phyloP scores from a whole-genome alignment of 2,797 vertebrate genomes.

The Gymnothorax javanicus region DNA sequence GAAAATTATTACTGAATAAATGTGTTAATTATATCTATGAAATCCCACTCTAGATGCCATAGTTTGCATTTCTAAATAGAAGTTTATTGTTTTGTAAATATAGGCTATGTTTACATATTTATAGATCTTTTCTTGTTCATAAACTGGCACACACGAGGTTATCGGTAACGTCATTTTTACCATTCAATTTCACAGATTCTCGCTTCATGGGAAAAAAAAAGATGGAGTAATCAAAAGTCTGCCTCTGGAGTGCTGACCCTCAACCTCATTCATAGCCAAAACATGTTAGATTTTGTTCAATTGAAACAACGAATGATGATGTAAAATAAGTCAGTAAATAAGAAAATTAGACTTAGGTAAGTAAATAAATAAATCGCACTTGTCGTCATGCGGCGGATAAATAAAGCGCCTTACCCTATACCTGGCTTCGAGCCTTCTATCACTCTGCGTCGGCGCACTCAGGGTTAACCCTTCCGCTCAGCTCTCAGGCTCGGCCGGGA shows the following conservation, averaged over 20 bases:
- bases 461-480: background rate
- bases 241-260: background rate
- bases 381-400: background rate
- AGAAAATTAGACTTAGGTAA: background rate
- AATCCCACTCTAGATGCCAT: background rate
- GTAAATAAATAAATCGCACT: background rate
- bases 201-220: background rate
- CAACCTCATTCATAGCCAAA: background rate
- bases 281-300: background rate
- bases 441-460: background rate
- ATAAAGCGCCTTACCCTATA: constrained; percentile 4
- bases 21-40: constrained; percentile 14
- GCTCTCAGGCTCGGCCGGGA: background rate
- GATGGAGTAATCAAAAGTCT: background rate
- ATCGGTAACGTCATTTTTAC: background rate
- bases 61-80: constrained; percentile 1
- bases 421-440: background rate
- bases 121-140: background rate
- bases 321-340: background rate
- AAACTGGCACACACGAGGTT: background rate
- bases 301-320: background rate
- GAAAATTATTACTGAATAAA: background rate
- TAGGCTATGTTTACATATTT: background rate
- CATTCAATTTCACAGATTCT: background rate
- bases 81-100: too few species aligned